Evolutionary conservation across 1,140 invertebrate species (phyloP), one percentile per base, ranked within the genome.

Genomic region (Anthonomus grandis): DNA sequence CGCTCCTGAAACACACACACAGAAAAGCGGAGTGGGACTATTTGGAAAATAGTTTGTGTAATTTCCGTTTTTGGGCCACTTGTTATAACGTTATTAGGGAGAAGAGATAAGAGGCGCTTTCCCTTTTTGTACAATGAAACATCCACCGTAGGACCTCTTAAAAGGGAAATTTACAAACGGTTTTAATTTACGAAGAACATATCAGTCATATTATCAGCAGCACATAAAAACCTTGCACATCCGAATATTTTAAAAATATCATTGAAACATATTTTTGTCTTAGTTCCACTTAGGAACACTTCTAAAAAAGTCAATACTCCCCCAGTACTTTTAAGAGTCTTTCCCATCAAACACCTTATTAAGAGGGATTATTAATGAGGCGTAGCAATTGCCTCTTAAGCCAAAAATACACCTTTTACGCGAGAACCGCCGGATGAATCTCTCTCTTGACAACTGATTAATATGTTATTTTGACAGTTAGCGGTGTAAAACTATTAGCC

Each of bases 1-100:
- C 36, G 54, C 62, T 41, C 60, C 65, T 67, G 65, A 67, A 69
- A 69, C 65, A 69, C 62, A 62, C n/a, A n/a, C n/a, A n/a, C n/a
- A n/a, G n/a, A n/a, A n/a, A n/a, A n/a, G n/a, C n/a, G n/a, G 64
- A 67, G 51, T 66, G 67, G 58, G 64, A 69, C 65, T 67, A 69
- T 69, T 69, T 60, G 68, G n/a, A 69, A 69, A 69, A 69, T 69
- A 69, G 68, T 69, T 69, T 68, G 64, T 69, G 68, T 69, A 69
- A 69, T 69, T 69, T 69, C 68, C 68, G 68, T 59, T 68, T 57
- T 64, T 60, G 56, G 63, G 66, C 66, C 68, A 68, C 68, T 69
- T 68, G 68, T 69, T 69, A 69, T 69, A 68, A 66, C 64, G 65
- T 66, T 67, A 69, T 69, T 67, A 67, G 66, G 66, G 67, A 64